Evolutionary conservation across 2,888 invertebrate genomes (phyloP).

Genomic region (Troglohyphantes excavatus): DNA sequence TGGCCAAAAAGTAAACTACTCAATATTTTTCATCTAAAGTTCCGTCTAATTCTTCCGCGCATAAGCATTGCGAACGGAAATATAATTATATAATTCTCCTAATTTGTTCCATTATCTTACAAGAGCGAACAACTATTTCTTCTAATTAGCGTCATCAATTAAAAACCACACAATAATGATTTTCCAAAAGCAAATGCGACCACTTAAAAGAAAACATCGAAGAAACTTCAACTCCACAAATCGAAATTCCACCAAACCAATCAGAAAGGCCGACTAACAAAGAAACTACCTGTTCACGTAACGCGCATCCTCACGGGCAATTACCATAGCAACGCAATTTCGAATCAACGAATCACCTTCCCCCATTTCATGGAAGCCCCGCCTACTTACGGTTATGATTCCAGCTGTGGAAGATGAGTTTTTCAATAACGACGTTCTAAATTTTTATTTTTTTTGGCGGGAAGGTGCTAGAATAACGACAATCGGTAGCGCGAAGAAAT

Average conservation of each 20-base stretch:
- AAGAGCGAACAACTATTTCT: background rate
- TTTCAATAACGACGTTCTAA: slow-evolving; percentile 38
- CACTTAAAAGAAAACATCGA: background rate
- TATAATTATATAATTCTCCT: background rate
- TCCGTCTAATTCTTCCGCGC: too few relatives aligned
- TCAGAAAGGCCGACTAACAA: background rate
- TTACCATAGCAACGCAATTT: slow-evolving; percentile 50
- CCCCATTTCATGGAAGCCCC: background rate
- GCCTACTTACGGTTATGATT: slow-evolving; percentile 2
- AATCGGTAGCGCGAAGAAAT: slow-evolving; percentile 11
- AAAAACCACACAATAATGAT: slow-evolving; percentile 11
- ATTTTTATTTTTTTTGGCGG: slow-evolving; percentile 10
- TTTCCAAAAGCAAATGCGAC: background rate
- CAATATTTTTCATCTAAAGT: too few relatives aligned
- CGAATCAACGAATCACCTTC: background rate
- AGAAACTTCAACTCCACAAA: background rate
- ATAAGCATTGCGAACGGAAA: background rate
- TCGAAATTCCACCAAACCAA: background rate
- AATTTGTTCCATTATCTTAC: background rate
- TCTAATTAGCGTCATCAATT: slow-evolving; percentile 1
- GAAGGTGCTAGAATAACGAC: slow-evolving; percentile 23
- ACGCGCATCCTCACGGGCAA: slow-evolving; percentile 19
- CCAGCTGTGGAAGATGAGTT: slow-evolving; percentile 40
- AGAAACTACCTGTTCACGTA: slow-evolving; percentile 45
- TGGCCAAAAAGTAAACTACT: too few relatives aligned